phyloP scores from a whole-genome alignment of 1,140 invertebrate species.

The Hyposmocoma kahamanoa region DNA sequence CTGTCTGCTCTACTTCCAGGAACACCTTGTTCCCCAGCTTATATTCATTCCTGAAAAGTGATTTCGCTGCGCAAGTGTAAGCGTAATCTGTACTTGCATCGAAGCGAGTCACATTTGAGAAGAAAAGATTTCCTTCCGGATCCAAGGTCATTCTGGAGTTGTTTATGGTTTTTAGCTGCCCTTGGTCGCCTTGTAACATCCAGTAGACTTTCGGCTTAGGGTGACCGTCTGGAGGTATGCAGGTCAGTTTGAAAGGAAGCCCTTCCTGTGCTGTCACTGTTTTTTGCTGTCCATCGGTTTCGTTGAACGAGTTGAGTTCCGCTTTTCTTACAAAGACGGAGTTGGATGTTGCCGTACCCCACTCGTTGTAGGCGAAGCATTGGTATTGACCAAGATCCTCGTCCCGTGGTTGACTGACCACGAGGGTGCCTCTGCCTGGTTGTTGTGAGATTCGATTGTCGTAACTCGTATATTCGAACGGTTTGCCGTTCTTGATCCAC shows the following conservation, averaged over 20 bases:
- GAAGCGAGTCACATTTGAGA: conserved; percentile 91
- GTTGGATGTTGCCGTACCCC: conserved; percentile 95
- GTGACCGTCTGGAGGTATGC: conserved; percentile 94
- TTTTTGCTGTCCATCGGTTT: conserved; percentile 77
- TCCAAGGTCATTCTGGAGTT: conserved; percentile 94
- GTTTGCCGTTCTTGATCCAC: conserved; percentile 97
- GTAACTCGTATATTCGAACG: conserved; percentile 92
- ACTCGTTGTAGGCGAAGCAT: conserved; percentile 96
- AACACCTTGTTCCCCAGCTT: conserved; percentile 90
- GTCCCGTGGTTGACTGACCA: conserved; percentile 89
- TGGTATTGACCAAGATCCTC: conserved; percentile 98
- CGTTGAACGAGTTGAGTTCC: conserved; percentile 92
- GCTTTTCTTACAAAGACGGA: conserved; percentile 96
- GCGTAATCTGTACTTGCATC: conserved; percentile 88
- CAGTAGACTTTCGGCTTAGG: conserved; percentile 95
- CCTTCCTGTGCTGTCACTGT: conserved; percentile 86
- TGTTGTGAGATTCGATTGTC: conserved; percentile 95
- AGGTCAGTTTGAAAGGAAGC: conserved; percentile 88
- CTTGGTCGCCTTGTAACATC: conserved; percentile 87
- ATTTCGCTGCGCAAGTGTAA: conserved; percentile 93
- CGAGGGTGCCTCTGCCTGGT: conserved; percentile 91
- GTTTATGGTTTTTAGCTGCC: conserved; percentile 90
- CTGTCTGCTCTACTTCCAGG: conserved; percentile 85
- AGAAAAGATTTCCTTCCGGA: conserved; percentile 95
- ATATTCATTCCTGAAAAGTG: conserved; percentile 90